These are phyloP conservation scores for Prochilodus magdalenae DNA, from an alignment of 2,113 vertebrate species.

Conservation along the genomic window DNA sequence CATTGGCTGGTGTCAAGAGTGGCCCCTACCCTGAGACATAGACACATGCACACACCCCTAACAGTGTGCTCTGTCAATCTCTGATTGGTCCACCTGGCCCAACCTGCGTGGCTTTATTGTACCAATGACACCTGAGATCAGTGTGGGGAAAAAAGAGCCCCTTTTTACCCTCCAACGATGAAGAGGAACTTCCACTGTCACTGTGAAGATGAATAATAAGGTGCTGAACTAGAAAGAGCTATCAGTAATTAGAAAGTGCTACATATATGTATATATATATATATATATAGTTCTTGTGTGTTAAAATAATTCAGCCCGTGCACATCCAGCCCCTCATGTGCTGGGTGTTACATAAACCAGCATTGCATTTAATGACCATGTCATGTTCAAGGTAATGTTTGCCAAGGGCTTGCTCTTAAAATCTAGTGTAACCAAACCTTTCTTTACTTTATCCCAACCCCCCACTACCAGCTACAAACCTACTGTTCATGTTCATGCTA, in stretches of 20 bases:
- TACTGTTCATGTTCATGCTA: conserved; percentile 8
- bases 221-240: not conserved
- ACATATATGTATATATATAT: not conserved
- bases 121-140: conserved; percentile 58
- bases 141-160: conserved; percentile 51
- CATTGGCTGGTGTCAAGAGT: conserved; percentile 1
- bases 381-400: conserved; percentile 51
- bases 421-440: conserved; percentile 47
- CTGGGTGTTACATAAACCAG: conserved; percentile 31
- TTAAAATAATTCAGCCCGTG: not conserved
- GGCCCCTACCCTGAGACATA: conserved; percentile 7
- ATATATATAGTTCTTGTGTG: not conserved
- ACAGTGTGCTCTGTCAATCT: conserved; percentile 37
- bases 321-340: not conserved
- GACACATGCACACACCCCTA: conserved; percentile 34
- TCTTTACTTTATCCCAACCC: conserved; percentile 46
- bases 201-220: not conserved
- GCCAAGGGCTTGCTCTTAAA: conserved; percentile 50
- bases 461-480: conserved; percentile 10
- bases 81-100: conserved; percentile 49
- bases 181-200: conserved; percentile 27
- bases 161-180: conserved; percentile 16
- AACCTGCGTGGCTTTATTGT: conserved; percentile 54
- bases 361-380: conserved; percentile 40
- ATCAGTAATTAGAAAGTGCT: not conserved